phyloP scores from a whole-genome alignment of 2,797 vertebrate genomes.

The Okamejei kenojei region DNA sequence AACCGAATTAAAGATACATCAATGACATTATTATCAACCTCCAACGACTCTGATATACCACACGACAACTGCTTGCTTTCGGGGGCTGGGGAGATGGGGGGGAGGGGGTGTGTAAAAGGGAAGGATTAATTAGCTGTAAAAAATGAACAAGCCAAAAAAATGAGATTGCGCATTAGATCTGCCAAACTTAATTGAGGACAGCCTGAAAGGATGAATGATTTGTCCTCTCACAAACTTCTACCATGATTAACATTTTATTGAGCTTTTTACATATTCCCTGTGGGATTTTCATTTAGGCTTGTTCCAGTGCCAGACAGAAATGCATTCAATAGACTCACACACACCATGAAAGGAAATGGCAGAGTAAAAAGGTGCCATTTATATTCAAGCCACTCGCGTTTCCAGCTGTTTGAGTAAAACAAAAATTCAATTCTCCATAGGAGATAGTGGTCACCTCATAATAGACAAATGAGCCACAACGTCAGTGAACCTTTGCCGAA shows the following conservation, averaged over 20 bases:
- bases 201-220: not conserved
- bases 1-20: not conserved
- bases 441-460: not conserved
- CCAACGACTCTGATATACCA: not conserved
- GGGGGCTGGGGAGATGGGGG: not conserved
- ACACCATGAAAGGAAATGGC: not conserved
- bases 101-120: not conserved
- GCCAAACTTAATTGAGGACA: not conserved
- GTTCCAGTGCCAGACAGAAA: not conserved
- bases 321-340: not conserved
- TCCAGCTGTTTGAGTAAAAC: not conserved
- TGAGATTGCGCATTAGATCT: not conserved
- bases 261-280: conserved; percentile 4
- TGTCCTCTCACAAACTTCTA: not conserved
- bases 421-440: not conserved
- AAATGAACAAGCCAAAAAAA: not conserved
- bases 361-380: not conserved
- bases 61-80: not conserved
- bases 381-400: not conserved
- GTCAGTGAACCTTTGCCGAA: too few relatives aligned
- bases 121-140: not conserved
- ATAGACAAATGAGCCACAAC: not conserved
- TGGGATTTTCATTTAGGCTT: not conserved
- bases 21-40: not conserved
- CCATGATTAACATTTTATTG: conserved; percentile 3